Percentiles rank a stretch among this genome's conserved stretches.
Evolutionary conservation across 2,797 vertebrate species (phyloP).

Genomic region (Adelosebastes latens): DNA sequence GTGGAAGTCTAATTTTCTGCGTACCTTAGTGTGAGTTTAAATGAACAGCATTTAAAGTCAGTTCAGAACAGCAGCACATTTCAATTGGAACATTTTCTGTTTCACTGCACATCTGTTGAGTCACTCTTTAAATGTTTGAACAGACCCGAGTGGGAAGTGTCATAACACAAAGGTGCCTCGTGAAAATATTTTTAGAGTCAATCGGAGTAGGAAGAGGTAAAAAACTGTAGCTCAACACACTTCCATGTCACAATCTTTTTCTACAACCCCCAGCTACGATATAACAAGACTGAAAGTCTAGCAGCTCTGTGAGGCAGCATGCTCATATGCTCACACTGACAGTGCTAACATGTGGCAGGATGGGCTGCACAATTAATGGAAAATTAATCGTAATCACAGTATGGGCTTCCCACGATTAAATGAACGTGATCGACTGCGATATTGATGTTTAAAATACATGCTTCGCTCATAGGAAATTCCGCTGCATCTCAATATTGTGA

Average conservation of each 20-base stretch:
- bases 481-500: too few relatives aligned
- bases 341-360: background rate
- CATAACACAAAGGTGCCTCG: slow-evolving; percentile 30
- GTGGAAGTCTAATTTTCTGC: background rate
- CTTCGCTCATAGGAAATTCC: too few relatives aligned
- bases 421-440: too few relatives aligned
- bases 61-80: background rate
- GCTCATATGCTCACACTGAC: background rate
- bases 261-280: background rate
- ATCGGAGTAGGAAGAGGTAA: slow-evolving; percentile 8
- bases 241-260: background rate
- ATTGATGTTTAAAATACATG: too few relatives aligned
- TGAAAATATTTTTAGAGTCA: slow-evolving; percentile 35
- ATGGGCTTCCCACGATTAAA: too few relatives aligned
- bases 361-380: too few relatives aligned
- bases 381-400: too few relatives aligned
- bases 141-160: slow-evolving; percentile 45
- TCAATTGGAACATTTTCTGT: slow-evolving; percentile 25
- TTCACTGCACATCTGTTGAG: slow-evolving; percentile 56
- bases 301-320: too few relatives aligned
- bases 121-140: slow-evolving; percentile 57
- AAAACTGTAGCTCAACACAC: slow-evolving; percentile 13
- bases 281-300: background rate
- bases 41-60: background rate
- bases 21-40: background rate